Evolutionary conservation across 1,140 invertebrate species (phyloP).

Genomic region (Hyphantria cunea): DNA sequence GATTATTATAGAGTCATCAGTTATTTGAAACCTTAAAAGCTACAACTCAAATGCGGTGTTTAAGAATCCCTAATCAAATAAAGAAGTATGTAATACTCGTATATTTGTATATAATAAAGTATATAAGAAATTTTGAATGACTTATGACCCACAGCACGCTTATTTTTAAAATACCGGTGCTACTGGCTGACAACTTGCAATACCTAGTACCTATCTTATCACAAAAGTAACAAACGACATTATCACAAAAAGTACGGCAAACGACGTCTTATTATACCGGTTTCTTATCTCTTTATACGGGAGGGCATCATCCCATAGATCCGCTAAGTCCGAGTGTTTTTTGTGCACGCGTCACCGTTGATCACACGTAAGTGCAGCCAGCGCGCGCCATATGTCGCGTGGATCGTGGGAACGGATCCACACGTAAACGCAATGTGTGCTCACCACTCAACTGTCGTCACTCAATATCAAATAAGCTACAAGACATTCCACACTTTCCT

Average conservation of each 20-base stretch:
- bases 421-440: slow-evolving; percentile 67
- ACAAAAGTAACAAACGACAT: slow-evolving; percentile 31
- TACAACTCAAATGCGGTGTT: no score
- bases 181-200: background rate
- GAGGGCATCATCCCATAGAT: slow-evolving; percentile 61
- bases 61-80: no score
- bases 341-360: slow-evolving; percentile 75
- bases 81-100: no score
- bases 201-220: slow-evolving; percentile 27
- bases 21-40: no score
- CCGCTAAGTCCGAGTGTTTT: slow-evolving; percentile 70
- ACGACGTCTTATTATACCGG: slow-evolving; percentile 41
- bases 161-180: slow-evolving; percentile 1
- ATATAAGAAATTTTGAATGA: no score
- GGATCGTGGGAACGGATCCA: slow-evolving; percentile 73
- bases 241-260: slow-evolving; percentile 34
- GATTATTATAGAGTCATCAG: no score
- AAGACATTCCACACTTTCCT: slow-evolving; percentile 42
- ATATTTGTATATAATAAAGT: no score
- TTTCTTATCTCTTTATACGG: slow-evolving; percentile 48
- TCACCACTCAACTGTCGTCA: slow-evolving; percentile 60
- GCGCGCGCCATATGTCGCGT: slow-evolving; percentile 79
- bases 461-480: slow-evolving; percentile 20
- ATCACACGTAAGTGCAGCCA: slow-evolving; percentile 61
- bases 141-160: no score